Percentiles rank a stretch among this genome's conserved stretches.
Evolutionary conservation across 2,888 invertebrate species (phyloP).

Genomic region (Drosophila pullipes): DNA sequence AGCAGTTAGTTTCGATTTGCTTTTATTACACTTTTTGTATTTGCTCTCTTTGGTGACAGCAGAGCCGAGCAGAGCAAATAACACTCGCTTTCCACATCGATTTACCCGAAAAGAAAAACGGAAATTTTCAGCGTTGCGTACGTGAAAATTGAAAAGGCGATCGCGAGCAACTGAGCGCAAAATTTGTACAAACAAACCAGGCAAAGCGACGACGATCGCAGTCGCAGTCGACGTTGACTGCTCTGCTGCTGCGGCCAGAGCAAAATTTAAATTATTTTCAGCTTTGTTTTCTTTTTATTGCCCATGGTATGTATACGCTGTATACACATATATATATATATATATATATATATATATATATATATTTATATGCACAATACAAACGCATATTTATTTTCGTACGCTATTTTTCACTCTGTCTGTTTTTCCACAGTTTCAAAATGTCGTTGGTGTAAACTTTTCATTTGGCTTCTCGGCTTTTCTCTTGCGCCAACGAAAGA

Average conservation of each 20-base stretch:
- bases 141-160: slow-evolving; percentile 83
- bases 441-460: slow-evolving; percentile 47
- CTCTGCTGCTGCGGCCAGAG: slow-evolving; percentile 51
- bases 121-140: slow-evolving; percentile 45
- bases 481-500: slow-evolving; percentile 35
- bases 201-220: slow-evolving; percentile 42
- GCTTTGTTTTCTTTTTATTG: slow-evolving; percentile 70
- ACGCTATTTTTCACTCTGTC: slow-evolving; percentile 52
- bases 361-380: background rate
- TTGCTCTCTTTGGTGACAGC: slow-evolving; percentile 24
- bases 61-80: slow-evolving; percentile 13
- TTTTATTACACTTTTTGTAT: slow-evolving; percentile 32
- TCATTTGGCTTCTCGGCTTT: slow-evolving; percentile 35
- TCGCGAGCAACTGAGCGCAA: slow-evolving; percentile 83
- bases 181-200: slow-evolving; percentile 67
- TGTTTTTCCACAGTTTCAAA: slow-evolving; percentile 53
- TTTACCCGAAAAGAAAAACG: slow-evolving; percentile 35
- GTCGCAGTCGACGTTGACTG: slow-evolving; percentile 17
- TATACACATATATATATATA: background rate
- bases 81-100: slow-evolving; percentile 26
- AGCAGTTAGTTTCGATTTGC: slow-evolving; percentile 39
- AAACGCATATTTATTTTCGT: slow-evolving; percentile 69
- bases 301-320: slow-evolving; percentile 35
- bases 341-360: background rate
- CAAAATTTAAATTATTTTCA: slow-evolving; percentile 79